Evolutionary conservation across 2,797 vertebrate species (phyloP).

Genomic region (Podarcis siculus): DNA sequence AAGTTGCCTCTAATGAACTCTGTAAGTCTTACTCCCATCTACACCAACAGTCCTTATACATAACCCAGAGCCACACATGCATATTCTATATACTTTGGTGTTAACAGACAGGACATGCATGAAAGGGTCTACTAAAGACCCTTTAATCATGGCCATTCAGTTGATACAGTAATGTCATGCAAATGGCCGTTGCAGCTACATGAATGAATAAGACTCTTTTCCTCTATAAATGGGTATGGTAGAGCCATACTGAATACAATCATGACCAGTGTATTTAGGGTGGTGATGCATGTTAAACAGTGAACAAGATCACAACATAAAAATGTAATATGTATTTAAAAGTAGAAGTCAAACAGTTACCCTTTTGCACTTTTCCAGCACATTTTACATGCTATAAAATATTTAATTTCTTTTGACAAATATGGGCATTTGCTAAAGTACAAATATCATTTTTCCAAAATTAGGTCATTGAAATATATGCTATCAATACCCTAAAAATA

Average conservation of each 20-base stretch:
- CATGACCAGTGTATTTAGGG: not conserved
- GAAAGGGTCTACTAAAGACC: not conserved
- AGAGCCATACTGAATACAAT: not conserved
- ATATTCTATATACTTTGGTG: not conserved
- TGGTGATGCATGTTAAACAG: not conserved
- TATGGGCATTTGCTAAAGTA: not conserved
- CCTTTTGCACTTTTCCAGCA: not conserved
- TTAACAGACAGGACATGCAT: not conserved
- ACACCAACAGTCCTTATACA: not conserved
- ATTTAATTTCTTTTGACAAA: slow-evolving; percentile 26
- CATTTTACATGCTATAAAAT: not conserved
- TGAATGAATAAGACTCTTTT: not conserved
- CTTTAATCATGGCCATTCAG: not conserved
- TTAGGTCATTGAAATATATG: not conserved
- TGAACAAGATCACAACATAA: not conserved
- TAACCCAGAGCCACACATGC: not conserved
- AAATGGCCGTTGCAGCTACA: not conserved
- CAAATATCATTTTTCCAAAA: not conserved
- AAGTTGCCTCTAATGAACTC: not conserved
- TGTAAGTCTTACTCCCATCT: not conserved
- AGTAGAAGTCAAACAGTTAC: slow-evolving; percentile 1
- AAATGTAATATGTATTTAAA: slow-evolving; percentile 12
- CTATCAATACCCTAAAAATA: too few relatives aligned
- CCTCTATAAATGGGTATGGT: not conserved
- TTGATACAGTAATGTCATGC: not conserved